Base-by-base conservation (phyloP, 2,888 invertebrate species). In the Clostera curtula region DNA sequence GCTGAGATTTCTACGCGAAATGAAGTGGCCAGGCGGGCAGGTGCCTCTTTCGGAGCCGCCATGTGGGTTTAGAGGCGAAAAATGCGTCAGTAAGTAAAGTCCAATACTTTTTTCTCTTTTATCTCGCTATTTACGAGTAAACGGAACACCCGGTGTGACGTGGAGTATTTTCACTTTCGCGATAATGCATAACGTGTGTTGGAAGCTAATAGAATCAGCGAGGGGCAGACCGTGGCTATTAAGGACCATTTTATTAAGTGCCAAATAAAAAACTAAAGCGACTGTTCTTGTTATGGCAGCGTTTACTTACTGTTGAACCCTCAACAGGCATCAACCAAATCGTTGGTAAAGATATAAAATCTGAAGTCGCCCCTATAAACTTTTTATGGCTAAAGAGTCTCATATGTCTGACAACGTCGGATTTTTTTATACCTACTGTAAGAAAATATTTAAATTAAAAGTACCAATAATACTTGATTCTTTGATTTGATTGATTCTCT, bases 21-120 rank as follows among this genome's bases (percentile, higher is more conserved):
- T 96, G 47, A 86, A 90, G 39, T 97, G 96, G 96, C 86, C 93
- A 12, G 87, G 88, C 6, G 89, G 89, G 5, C 80, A 84, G 22
- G 91, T 91, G 18, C 96, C 97, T 0, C 86, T 92, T 8, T 93
- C 95, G 2, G 94, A 93, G 53, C 97, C 96, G 1, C 84, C 85
- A 12, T 97, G 97, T 69, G 97, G 97, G n/a, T 97, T 95, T 69
- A 85, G 89, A 16, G 94, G 92, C 27, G 94, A 96, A 79, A 92
- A 93, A 66, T 97, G 97, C 70, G 91, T 93, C 59, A 91, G 95
- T 95, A 86, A 89, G 92, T 90, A 50, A 24, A 39, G 30, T 15
- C 4, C n/a, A 8, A 17, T 5, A 5, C 10, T 12, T 12, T 21
- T 9, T 25, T 23, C n/a, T 31, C 13, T 7, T 24, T 24, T 9